phyloP scores from a whole-genome alignment of 2,888 invertebrate species.

The Polylopha cassiicola region DNA sequence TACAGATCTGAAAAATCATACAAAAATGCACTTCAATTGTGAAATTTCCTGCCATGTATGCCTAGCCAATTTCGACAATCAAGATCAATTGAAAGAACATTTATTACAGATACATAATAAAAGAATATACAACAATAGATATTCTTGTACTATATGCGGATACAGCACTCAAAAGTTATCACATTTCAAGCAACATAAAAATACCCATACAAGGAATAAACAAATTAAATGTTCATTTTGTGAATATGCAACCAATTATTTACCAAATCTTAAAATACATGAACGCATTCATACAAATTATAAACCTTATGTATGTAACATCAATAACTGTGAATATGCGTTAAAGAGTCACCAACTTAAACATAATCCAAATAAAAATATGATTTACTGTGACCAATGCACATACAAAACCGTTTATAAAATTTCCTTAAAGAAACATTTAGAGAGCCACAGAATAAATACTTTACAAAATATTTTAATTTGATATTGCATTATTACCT shows the following conservation, averaged over 20 bases:
- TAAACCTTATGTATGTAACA: slow-evolving; percentile 33
- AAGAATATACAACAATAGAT: slow-evolving; percentile 19
- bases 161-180: slow-evolving; percentile 36
- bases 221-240: slow-evolving; percentile 32
- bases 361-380: slow-evolving; percentile 37
- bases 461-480: slow-evolving; percentile 22
- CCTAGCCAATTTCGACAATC: slow-evolving; percentile 29
- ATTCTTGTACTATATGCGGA: slow-evolving; percentile 34
- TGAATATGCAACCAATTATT: slow-evolving; percentile 35
- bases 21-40: slow-evolving; percentile 24
- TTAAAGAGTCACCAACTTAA: slow-evolving; percentile 40
- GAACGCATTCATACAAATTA: slow-evolving; percentile 34
- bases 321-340: slow-evolving; percentile 31
- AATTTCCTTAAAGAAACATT: slow-evolving; percentile 41
- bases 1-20: slow-evolving; percentile 29
- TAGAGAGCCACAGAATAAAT: slow-evolving; percentile 37
- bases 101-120: slow-evolving; percentile 27
- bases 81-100: slow-evolving; percentile 28
- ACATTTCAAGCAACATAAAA: slow-evolving; percentile 35
- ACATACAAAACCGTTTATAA: slow-evolving; percentile 46
- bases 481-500: background rate
- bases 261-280: slow-evolving; percentile 42
- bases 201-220: slow-evolving; percentile 31
- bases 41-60: slow-evolving; percentile 32
- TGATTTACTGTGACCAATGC: slow-evolving; percentile 47